These are phyloP conservation scores for Malurus cyaneus DNA, from an alignment of 2,113 vertebrate species.

Conservation along the genomic window DNA sequence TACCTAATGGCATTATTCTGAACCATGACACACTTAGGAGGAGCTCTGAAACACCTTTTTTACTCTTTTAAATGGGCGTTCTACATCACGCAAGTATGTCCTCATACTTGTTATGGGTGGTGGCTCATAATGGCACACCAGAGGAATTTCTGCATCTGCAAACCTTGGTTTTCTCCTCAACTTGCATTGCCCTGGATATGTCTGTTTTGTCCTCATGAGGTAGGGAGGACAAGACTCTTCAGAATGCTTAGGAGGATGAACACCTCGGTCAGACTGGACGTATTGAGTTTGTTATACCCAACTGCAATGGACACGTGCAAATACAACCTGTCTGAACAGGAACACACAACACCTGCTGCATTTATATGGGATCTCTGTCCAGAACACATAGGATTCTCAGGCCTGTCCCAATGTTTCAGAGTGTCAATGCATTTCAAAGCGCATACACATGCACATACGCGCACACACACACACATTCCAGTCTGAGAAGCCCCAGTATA, in stretches of 20 bases:
- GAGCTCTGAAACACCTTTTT: background rate
- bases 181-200: background rate
- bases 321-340: background rate
- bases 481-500: background rate
- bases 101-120: background rate
- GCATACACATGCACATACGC: too few species aligned
- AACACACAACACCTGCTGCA: accelerated
- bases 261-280: accelerated
- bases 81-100: background rate
- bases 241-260: background rate
- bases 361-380: background rate
- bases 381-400: accelerated
- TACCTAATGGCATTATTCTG: background rate
- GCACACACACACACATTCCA: background rate
- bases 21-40: background rate
- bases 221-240: background rate
- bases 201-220: background rate
- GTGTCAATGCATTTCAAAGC: background rate
- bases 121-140: background rate
- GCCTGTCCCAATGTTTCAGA: background rate
- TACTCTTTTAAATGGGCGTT: background rate
- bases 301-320: accelerated
- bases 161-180: background rate
- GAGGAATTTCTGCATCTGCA: background rate
- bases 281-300: accelerated